Conservation (phyloP, 53 echinoderm and acorn worm genomes). For the Zoroaster sp. region DNA sequence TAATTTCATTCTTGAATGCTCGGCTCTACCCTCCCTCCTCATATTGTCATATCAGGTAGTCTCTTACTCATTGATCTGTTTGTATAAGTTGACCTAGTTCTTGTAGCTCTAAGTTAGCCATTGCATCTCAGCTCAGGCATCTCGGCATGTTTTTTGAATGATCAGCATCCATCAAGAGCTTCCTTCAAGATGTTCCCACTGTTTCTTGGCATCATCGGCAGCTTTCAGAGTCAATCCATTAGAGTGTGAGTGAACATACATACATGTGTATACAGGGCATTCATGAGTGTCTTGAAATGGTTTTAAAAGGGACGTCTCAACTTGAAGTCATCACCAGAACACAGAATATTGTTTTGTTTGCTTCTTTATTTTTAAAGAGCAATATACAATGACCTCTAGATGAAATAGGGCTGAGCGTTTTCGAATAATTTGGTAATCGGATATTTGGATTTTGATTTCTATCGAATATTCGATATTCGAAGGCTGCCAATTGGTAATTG, state of each 20-base stretch:
- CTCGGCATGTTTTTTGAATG: not conserved
- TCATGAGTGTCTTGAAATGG: not conserved
- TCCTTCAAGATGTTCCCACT: not conserved
- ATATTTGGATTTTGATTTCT: too few relatives aligned
- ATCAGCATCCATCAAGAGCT: not conserved
- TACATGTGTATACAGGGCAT: not conserved
- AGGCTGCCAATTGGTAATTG: too few relatives aligned
- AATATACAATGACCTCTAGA: too few relatives aligned
- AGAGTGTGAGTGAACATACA: not conserved
- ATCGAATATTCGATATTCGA: too few relatives aligned
- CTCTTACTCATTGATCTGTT: not conserved
- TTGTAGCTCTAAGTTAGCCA: not conserved
- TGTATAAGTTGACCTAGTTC: not conserved
- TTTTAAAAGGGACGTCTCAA: not conserved
- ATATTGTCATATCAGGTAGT: not conserved
- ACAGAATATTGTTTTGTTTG: too few relatives aligned
- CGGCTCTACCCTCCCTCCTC: not conserved
- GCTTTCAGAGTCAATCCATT: not conserved
- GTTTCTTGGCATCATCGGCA: not conserved
- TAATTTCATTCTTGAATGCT: not conserved
- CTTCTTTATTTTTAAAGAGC: too few relatives aligned
- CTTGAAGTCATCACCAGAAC: not conserved
- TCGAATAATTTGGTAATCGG: too few relatives aligned
- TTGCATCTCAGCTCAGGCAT: not conserved
- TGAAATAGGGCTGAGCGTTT: too few relatives aligned